A percentile compares a stretch with the other conserved stretches of the same genome.
Evolutionary conservation across 2,113 vertebrate genomes (phyloP).

Genomic region (Caranx ignobilis): DNA sequence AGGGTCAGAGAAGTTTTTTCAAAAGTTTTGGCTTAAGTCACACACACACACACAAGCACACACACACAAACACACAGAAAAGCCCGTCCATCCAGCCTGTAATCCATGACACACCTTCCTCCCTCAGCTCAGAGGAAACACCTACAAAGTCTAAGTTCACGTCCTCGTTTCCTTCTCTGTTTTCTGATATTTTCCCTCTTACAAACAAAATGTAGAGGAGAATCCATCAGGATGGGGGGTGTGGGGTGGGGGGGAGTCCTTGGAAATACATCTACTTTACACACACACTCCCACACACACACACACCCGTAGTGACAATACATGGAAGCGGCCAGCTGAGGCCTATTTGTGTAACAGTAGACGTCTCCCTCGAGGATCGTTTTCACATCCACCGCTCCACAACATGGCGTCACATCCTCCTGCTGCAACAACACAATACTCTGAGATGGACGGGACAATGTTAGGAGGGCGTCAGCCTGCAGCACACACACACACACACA

Average conservation of each 20-base stretch:
- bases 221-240: conserved; percentile 8
- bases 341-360: conserved; percentile 52
- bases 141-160: conserved; percentile 7
- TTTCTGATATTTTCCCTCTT: conserved; percentile 50
- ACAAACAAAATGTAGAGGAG: conserved; percentile 43
- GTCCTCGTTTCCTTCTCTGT: conserved; percentile 34
- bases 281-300: background rate
- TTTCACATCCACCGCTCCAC: conserved; percentile 68
- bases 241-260: conserved; percentile 23
- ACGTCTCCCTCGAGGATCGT: conserved; percentile 65
- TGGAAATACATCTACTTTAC: conserved; percentile 30
- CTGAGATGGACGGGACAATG: conserved; percentile 55
- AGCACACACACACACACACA: conserved; percentile 54
- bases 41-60: too few relatives aligned
- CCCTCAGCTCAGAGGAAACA: conserved; percentile 46
- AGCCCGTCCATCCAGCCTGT: conserved; percentile 25
- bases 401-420: conserved; percentile 75
- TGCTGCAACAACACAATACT: conserved; percentile 60
- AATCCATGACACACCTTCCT: conserved; percentile 40
- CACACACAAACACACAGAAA: background rate
- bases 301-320: conserved; percentile 53
- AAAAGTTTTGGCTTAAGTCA: too few relatives aligned
- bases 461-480: conserved; percentile 67
- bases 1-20: too few relatives aligned
- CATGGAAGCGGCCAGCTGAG: conserved; percentile 70